Base-by-base conservation (phyloP, 2,888 invertebrate genomes). In the Exocentrus adspersus region DNA sequence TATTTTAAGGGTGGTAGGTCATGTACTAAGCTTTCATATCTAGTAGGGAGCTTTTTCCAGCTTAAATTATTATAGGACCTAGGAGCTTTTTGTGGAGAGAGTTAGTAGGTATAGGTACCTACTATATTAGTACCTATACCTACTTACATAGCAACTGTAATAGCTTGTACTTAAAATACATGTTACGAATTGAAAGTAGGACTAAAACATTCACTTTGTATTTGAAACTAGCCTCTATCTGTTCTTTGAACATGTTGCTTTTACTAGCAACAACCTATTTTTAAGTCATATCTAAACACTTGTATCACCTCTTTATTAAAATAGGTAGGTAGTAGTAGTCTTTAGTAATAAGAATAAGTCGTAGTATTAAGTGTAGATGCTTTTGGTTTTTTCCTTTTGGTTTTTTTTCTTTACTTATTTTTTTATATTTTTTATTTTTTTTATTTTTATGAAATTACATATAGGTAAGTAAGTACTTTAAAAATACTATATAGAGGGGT, bases 151-250 rank as follows among this genome's bases (percentile, higher is more conserved):
- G 52, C 12, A 52, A 21, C 37, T 41, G 6, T n/a, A n/a, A n/a
- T n/a, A n/a, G n/a, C n/a, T n/a, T n/a, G n/a, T n/a, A n/a, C n/a
- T n/a, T n/a, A n/a, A n/a, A n/a, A n/a, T n/a, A n/a, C n/a, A n/a
- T 54, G 24, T 64, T 60, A 30, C 32, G 61, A 67, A 61, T 58
- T 64, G 68, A 68, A 68, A 68, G 68, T 68, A 68, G 68, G 68
- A n/a, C 62, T 63, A 67, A 62, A 68, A 60, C 68, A 62, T 68
- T 68, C 68, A 65, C 68, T 60, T 60, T 19, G 6, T 10, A 9
- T 10, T 46, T 43, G 28, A 62, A 43, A 19, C 7, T 51, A 24
- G 46, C 12, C 62, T 50, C 21, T 57, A 62, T 21, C 17, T 24
- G 7, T 24, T 50, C 56, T 56, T 37, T 2, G n/a, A n/a, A 17